phyloP scores from a whole-genome alignment of 92 coral and sea anemone species.

The Meandrina meandrites region DNA sequence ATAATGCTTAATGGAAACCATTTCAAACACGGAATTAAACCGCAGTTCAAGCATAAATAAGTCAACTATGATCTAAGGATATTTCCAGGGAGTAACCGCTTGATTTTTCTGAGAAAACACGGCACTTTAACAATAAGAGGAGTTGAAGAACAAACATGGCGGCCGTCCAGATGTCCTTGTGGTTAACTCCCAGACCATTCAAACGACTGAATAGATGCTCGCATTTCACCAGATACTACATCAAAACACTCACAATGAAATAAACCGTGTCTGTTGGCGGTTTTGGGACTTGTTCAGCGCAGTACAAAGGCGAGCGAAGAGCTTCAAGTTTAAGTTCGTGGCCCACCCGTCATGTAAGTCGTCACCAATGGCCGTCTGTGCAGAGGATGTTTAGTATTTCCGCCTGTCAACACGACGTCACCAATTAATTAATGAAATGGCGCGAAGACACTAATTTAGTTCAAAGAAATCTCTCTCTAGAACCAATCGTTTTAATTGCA shows the following conservation, averaged over 20 bases:
- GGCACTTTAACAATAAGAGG: slow-evolving; percentile 26
- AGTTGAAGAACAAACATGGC: slow-evolving; percentile 41
- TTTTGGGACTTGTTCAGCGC: neutral
- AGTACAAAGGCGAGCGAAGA: neutral
- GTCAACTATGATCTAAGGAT: neutral
- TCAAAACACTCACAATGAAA: slow-evolving; percentile 23
- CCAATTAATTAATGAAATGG: slow-evolving; percentile 80
- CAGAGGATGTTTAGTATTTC: slow-evolving; percentile 57
- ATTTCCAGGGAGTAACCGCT: neutral
- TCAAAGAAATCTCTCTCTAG: slow-evolving; percentile 30
- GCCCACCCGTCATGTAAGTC: slow-evolving; percentile 28
- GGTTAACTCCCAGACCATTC: slow-evolving; percentile 5
- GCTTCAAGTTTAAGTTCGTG: neutral
- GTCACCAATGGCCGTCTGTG: slow-evolving; percentile 49
- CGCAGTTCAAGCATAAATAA: neutral
- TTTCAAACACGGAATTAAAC: neutral
- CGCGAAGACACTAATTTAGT: slow-evolving; percentile 64
- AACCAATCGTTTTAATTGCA: slow-evolving; percentile 19
- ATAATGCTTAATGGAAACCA: neutral
- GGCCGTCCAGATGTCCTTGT: slow-evolving; percentile 17
- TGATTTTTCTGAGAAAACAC: neutral
- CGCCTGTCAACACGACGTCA: slow-evolving; percentile 84
- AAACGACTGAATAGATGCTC: neutral
- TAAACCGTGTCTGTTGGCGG: slow-evolving; percentile 8
- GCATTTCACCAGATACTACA: neutral